Conservation (phyloP, 1,140 invertebrate genomes). For the Pseudomyrmex concolor region DNA sequence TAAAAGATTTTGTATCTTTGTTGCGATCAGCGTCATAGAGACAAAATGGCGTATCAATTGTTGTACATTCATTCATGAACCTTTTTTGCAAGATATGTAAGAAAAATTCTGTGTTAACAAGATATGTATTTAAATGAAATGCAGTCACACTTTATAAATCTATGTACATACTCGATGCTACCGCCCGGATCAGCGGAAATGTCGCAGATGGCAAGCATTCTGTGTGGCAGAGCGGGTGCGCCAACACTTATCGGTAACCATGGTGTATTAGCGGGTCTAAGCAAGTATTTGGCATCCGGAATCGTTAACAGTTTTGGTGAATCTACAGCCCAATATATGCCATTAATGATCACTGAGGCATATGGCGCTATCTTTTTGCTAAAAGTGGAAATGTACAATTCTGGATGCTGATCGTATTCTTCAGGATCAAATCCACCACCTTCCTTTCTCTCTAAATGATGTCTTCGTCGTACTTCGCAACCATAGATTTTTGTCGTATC, state of each 20-base stretch:
- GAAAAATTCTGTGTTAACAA: background rate
- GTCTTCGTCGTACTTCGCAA: slow-evolving; percentile 95
- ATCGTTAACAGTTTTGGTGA: slow-evolving; percentile 98
- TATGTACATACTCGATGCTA: slow-evolving; percentile 91
- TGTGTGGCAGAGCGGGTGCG: slow-evolving; percentile 95
- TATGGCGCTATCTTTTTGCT: slow-evolving; percentile 99
- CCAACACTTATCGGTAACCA: slow-evolving; percentile 95
- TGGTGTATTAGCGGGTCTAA: slow-evolving; percentile 94
- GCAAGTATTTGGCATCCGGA: slow-evolving; percentile 97
- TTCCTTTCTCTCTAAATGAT: slow-evolving; percentile 96
- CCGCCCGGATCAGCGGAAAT: slow-evolving; percentile 99
- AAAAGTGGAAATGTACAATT: slow-evolving; percentile 98
- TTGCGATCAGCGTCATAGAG: slow-evolving; percentile 99
- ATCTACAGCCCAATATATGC: slow-evolving; percentile 99
- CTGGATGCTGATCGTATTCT: slow-evolving; percentile 97
- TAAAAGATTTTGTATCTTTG: slow-evolving; percentile 98
- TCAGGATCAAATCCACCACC: slow-evolving; percentile 95
- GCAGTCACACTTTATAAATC: no score
- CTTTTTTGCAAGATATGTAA: slow-evolving; percentile 59
- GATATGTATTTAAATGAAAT: no score
- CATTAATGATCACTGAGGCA: slow-evolving; percentile 98
- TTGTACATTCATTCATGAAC: slow-evolving; percentile 99
- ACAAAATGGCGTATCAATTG: slow-evolving; percentile 99
- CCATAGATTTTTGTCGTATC: slow-evolving; percentile 97
- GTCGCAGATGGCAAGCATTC: slow-evolving; percentile 97